Percentiles rank a stretch among this genome's conserved stretches.
phyloP scores from a whole-genome alignment of 2,888 invertebrate species.

The Panopea generosa region DNA sequence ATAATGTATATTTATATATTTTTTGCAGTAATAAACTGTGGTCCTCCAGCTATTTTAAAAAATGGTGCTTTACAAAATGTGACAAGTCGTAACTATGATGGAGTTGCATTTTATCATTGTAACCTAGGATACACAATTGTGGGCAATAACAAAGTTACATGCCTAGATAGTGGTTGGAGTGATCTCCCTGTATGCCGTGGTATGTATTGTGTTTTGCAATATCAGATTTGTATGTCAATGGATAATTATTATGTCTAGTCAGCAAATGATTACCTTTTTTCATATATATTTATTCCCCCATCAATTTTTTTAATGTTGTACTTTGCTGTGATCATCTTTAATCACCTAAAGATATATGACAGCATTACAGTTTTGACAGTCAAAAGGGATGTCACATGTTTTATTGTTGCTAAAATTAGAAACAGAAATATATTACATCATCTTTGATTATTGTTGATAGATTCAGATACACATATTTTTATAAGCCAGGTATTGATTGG shows the following conservation, averaged over 20 bases:
- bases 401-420: too few relatives aligned
- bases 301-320: too few relatives aligned
- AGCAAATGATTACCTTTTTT: too few relatives aligned
- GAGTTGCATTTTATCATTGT: constrained; percentile 71
- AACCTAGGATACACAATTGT: constrained; percentile 65
- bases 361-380: too few relatives aligned
- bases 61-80: constrained; percentile 67
- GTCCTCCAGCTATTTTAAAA: constrained; percentile 62
- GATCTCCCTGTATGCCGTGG: constrained; percentile 68
- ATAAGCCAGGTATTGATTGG: too few relatives aligned
- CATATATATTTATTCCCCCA: too few relatives aligned
- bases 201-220: constrained; percentile 20
- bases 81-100: constrained; percentile 67
- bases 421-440: too few relatives aligned
- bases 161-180: constrained; percentile 70
- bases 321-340: too few relatives aligned
- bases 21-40: constrained; percentile 75
- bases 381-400: too few relatives aligned
- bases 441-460: too few relatives aligned
- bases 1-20: background rate
- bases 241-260: constrained; percentile 5
- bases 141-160: constrained; percentile 58
- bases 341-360: too few relatives aligned
- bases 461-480: too few relatives aligned
- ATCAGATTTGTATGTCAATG: constrained; percentile 21